These are phyloP conservation scores for Planiliza haematocheilus DNA, from an alignment of 2,113 vertebrate genomes.

Conservation along the genomic window DNA sequence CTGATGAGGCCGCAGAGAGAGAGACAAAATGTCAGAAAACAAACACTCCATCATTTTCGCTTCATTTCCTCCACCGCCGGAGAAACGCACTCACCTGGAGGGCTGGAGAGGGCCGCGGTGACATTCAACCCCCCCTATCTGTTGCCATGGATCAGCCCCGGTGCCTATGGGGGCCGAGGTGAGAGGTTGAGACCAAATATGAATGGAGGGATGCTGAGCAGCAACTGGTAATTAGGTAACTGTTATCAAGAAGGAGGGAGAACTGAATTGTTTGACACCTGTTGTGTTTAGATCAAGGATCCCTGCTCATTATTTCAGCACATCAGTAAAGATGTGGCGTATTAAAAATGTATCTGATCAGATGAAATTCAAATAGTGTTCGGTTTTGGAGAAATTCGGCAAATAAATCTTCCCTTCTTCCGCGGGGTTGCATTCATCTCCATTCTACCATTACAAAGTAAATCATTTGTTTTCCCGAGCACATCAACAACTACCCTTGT, in stretches of 20 bases:
- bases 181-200: slow-evolving; percentile 74
- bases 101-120: slow-evolving; percentile 81
- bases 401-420: neutral
- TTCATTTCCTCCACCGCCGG: slow-evolving; percentile 87
- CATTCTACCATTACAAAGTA: slow-evolving; percentile 50
- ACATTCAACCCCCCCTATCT: slow-evolving; percentile 80
- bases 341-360: neutral
- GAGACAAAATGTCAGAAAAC: slow-evolving; percentile 87
- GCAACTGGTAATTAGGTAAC: slow-evolving; percentile 42
- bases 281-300: slow-evolving; percentile 59
- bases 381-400: neutral
- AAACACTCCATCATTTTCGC: slow-evolving; percentile 92
- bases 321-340: neutral
- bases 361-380: neutral
- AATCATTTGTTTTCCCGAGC: slow-evolving; percentile 67
- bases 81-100: slow-evolving; percentile 89
- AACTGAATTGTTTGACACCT: slow-evolving; percentile 55
- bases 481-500: slow-evolving; percentile 68
- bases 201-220: slow-evolving; percentile 47
- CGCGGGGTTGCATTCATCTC: slow-evolving; percentile 20
- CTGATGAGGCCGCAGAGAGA: slow-evolving; percentile 82
- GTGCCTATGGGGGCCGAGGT: slow-evolving; percentile 77
- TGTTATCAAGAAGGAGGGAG: slow-evolving; percentile 33
- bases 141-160: slow-evolving; percentile 78
- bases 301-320: neutral